Evolutionary conservation across 2,113 vertebrate genomes (phyloP), one percentile per base, ranked within the genome.

Genomic region (Ptychochromis oligacanthus): DNA sequence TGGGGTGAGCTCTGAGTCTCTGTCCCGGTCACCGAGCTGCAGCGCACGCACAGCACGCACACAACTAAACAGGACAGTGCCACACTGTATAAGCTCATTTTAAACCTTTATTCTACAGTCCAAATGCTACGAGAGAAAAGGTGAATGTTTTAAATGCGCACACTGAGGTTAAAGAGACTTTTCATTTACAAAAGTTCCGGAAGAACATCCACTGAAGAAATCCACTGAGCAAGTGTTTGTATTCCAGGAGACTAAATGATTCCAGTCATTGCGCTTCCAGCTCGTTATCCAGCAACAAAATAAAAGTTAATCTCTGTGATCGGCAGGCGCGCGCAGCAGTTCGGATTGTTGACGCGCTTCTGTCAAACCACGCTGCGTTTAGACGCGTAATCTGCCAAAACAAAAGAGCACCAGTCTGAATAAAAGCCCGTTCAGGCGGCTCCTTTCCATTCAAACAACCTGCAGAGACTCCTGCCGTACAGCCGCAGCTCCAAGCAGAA

Each of bases 1-100:
- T 94, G 95, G 77, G 95, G 92, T 56, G 92, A 82, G 46, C 92
- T 85, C n/a, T 95, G 95, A 6, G 93, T 85, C 58, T 96, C 94
- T 10, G 93, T 87, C 31, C 94, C 95, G 46, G 96, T 87, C 77
- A 93, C 94, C 79, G 95, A 92, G 79, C 94, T 92, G 79, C 94
- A 81, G 84, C 88, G 91, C 85, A 77, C 87, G 40, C 76, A 89
- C 13, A 96, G 78, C 3, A 93, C 74, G 91, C 94, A 94, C 81
- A 88, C 91, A 14, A 93, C 20, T 3, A 95, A 64, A 46, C 92
- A 94, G 40, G 80, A 88, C 86, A 94, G 20, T 56, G 75, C 64
- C 80, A 89, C 18, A 5, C 62, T 54, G 83, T 81, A 80, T 3
- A 76, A 36, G 80, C 87, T 93, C 95, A 96, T 96, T 65, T 93